Percentiles rank a stretch among this genome's conserved stretches.
These are phyloP conservation scores for Linnaemya tessellans DNA, from an alignment of 2,888 invertebrate genomes.

Conservation along the genomic window DNA sequence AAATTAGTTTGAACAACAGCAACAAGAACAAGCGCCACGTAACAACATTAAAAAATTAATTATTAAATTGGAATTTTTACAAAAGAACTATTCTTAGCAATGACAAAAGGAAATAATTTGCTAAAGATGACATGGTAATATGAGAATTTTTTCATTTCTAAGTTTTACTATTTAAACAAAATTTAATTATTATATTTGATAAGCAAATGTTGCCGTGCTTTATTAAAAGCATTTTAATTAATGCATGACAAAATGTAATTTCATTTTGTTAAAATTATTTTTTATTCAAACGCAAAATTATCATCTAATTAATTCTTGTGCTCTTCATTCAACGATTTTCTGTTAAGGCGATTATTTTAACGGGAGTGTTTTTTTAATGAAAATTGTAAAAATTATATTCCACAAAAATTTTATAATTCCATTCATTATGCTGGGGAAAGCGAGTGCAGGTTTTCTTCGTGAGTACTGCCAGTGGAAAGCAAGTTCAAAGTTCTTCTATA, in stretches of 20 bases:
- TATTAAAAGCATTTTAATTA: conserved; percentile 1
- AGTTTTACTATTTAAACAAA: conserved; percentile 36
- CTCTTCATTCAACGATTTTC: conserved; percentile 6
- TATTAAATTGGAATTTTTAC: conserved; percentile 51
- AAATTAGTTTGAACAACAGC: conserved; percentile 76
- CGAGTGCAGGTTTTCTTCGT: too few relatives aligned
- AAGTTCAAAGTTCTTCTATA: too few relatives aligned
- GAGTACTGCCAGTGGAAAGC: too few relatives aligned
- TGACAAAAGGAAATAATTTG: conserved; percentile 36
- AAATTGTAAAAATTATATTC: not conserved
- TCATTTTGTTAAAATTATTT: conserved; percentile 25
- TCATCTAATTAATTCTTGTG: conserved; percentile 20
- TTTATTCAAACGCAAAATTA: conserved; percentile 7
- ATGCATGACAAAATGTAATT: conserved; percentile 52
- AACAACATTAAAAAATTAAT: conserved; percentile 60
- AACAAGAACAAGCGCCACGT: conserved; percentile 33
- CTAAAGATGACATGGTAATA: conserved; percentile 42
- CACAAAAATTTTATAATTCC: too few relatives aligned
- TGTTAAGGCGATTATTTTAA: conserved; percentile 21
- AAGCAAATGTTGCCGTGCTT: conserved; percentile 17
- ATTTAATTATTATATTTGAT: conserved; percentile 44
- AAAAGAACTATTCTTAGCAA: conserved; percentile 37
- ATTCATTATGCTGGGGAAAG: too few relatives aligned
- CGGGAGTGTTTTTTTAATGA: conserved; percentile 28
- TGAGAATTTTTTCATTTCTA: not conserved